Conservation (phyloP, 2,113 vertebrate species). For the Amazona guildingii region DNA sequence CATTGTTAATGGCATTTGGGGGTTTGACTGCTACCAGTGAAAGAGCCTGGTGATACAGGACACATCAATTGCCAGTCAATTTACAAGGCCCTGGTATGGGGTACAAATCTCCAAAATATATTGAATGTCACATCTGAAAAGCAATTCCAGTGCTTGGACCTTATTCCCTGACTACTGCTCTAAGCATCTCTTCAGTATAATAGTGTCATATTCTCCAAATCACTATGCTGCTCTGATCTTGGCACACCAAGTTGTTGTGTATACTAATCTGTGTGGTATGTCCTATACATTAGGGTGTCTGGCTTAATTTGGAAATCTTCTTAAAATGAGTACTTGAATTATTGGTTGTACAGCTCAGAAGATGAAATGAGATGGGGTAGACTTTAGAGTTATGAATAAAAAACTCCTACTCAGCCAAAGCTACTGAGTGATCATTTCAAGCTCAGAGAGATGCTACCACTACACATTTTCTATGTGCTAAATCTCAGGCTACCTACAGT, state of each 20-base stretch:
- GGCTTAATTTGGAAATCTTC: constrained; percentile 33
- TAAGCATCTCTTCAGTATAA: not conserved
- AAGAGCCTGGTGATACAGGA: not conserved
- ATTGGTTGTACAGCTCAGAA: constrained; percentile 15
- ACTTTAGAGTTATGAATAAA: constrained; percentile 30
- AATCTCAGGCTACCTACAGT: not conserved
- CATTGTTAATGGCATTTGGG: not conserved
- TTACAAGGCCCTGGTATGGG: not conserved
- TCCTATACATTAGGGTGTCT: constrained; percentile 1
- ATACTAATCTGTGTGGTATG: not conserved
- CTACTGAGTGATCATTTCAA: not conserved
- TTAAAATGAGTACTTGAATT: constrained; percentile 16
- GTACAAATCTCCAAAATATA: not conserved
- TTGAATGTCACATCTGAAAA: not conserved
- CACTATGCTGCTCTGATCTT: constrained; percentile 3
- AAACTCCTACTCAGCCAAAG: not conserved
- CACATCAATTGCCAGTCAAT: not conserved
- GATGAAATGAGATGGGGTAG: not conserved
- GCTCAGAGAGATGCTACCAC: not conserved
- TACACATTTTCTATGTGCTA: accelerated
- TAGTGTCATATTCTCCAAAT: not conserved
- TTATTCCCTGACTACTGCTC: not conserved
- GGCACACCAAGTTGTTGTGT: not conserved
- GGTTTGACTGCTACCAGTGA: not conserved
- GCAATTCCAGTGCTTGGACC: not conserved